Conservation (phyloP, 2,888 invertebrate genomes). For the Augiades crinisus region DNA sequence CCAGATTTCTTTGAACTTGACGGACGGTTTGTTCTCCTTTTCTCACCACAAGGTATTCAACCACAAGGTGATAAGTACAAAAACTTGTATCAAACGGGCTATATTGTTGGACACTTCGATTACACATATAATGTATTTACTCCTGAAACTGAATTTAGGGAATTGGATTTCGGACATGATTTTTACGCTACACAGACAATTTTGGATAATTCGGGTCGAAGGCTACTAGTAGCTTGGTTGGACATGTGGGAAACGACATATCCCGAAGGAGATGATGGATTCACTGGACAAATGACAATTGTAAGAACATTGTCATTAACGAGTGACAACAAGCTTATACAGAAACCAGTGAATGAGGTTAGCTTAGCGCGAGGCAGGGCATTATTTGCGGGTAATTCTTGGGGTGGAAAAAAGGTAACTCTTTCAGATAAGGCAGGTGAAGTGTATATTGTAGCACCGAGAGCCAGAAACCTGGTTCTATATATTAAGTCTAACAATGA, state of each 20-base stretch:
- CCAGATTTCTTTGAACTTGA: constrained; percentile 71
- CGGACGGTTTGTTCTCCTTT: constrained; percentile 56
- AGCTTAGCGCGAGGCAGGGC: constrained; percentile 32
- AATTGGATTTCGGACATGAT: constrained; percentile 66
- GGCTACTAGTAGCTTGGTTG: constrained; percentile 64
- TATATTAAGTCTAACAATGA: constrained; percentile 43
- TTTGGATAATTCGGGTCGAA: constrained; percentile 42
- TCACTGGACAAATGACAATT: constrained; percentile 64
- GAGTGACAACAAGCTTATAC: constrained; percentile 43
- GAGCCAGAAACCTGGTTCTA: constrained; percentile 40
- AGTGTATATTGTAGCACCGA: constrained; percentile 42
- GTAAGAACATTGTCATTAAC: constrained; percentile 53
- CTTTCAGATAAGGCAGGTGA: constrained; percentile 51
- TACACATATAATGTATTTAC: constrained; percentile 49
- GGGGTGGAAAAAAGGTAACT: constrained; percentile 32
- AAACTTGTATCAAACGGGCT: constrained; percentile 65
- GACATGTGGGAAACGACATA: constrained; percentile 69
- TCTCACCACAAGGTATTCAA: constrained; percentile 67
- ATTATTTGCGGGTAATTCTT: constrained; percentile 40
- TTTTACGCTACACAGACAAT: constrained; percentile 70
- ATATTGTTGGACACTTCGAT: constrained; percentile 66
- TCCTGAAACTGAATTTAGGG: constrained; percentile 46
- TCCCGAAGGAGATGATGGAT: constrained; percentile 59
- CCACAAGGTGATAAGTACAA: constrained; percentile 55
- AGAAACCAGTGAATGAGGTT: constrained; percentile 51